Evolutionary conservation across 2,888 invertebrate genomes (phyloP), one percentile per base, ranked within the genome.

Genomic region (Sarcophaga subvicina): DNA sequence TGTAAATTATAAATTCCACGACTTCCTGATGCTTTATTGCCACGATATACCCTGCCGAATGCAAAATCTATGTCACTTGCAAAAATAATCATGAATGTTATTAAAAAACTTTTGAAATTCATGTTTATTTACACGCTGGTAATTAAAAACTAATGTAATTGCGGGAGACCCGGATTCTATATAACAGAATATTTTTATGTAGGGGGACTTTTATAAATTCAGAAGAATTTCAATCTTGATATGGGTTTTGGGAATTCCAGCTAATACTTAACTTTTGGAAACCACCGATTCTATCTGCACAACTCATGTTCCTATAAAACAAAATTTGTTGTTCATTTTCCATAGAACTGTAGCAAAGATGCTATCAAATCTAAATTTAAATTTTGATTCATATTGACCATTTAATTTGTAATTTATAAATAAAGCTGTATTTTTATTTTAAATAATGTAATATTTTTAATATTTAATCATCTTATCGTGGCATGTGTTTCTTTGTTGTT

Each of bases 1-100:
- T 80, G 80, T 45, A 60, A 20, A 60, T 72, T 80, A 20, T 80
- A 59, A 14, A 45, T 22, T 25, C 71, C 66, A 12, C 80, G 66
- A 59, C 80, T 67, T 37, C 80, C 80, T 11, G 80, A 60, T 72
- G 47, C 71, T 45, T 80, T 80, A 27, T 20, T 66, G 25, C 45
- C 59, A 8, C 64, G 80, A 59, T 25, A 45, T 37, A 64, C 17
- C 72, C 59, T 80, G 54, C 17, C 54, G 54, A 54, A 54, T 72
- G 72, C 72, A 14, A 47, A 45, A 4, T 59, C 64, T 22, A 49
- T 45, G 20, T 3, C n/a, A 72, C 22, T 37, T 6, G 4, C 25
- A 49, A 49, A 70, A 27, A 70, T 22, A 25, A 64, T 45, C 14
- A 70, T 20, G 3, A 79, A 27, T 11, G 63, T 3, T 14, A 54